Percentiles rank a stretch among this genome's conserved stretches.
These are phyloP conservation scores for Oryzias javanicus DNA, from an alignment of 2,113 vertebrate species.

Conservation along the genomic window DNA sequence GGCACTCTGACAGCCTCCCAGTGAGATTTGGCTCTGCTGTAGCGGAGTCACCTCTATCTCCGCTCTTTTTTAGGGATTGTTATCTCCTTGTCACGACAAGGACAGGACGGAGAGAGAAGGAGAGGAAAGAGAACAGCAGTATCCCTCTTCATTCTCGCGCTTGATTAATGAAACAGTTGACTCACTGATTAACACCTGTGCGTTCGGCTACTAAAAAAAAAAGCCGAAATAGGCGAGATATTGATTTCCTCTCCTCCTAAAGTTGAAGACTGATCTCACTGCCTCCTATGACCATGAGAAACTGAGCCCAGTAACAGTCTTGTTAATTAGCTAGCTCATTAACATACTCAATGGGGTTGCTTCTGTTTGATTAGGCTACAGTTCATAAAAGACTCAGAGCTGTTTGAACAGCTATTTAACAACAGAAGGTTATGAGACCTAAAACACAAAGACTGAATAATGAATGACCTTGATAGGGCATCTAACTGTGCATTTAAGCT, in stretches of 20 bases:
- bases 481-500: no score
- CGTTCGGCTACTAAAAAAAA: conserved; percentile 68
- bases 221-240: conserved; percentile 57
- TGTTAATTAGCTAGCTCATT: conserved; percentile 54
- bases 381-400: conserved; percentile 2
- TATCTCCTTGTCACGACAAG: conserved; percentile 60
- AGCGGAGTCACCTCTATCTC: conserved; percentile 66
- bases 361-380: conserved; percentile 30
- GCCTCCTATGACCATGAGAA: conserved; percentile 40
- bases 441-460: no score
- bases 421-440: background rate
- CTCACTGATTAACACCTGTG: conserved; percentile 74
- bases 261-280: conserved; percentile 25
- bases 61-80: conserved; percentile 52
- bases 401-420: conserved; percentile 6
- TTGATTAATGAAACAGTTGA: conserved; percentile 79
- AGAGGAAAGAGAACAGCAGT: conserved; percentile 19
- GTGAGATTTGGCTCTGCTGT: conserved; percentile 51
- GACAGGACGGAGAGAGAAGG: conserved; percentile 24
- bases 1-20: conserved; percentile 48
- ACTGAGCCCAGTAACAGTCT: conserved; percentile 19
- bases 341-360: conserved; percentile 35
- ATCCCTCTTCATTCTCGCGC: conserved; percentile 53
- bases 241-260: conserved; percentile 59
- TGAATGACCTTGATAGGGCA: no score